These are phyloP conservation scores for Hypotaenidia philippensis DNA, from an alignment of 2,797 vertebrate genomes.

Conservation along the genomic window DNA sequence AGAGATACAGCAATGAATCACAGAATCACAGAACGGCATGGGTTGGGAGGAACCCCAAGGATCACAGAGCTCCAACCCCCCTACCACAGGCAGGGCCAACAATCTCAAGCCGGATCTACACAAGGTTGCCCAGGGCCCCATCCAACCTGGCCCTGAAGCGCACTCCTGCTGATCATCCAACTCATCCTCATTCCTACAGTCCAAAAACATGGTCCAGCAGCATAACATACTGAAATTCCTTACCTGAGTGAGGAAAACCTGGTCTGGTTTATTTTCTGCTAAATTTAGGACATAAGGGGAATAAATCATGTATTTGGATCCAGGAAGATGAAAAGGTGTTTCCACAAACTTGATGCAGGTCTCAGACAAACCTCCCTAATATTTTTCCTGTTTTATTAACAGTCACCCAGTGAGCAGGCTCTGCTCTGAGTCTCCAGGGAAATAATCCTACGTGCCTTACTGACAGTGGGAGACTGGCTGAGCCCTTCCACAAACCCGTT, in stretches of 20 bases:
- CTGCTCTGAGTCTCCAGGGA: neutral
- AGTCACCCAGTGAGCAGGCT: neutral
- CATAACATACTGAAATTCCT: neutral
- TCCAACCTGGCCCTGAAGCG: no score
- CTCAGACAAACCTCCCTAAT: neutral
- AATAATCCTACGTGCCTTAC: conserved; percentile 11
- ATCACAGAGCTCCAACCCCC: no score
- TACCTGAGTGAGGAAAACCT: neutral
- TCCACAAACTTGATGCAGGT: conserved; percentile 48
- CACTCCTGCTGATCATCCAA: neutral
- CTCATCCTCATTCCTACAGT: neutral
- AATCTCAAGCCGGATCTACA: no score
- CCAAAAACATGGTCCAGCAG: neutral
- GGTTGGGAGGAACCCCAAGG: no score
- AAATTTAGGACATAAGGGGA: neutral
- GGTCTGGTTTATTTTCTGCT: neutral
- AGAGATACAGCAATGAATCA: neutral
- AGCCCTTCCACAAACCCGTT: neutral
- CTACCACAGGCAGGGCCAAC: no score
- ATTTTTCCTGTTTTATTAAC: neutral
- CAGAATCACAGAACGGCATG: no score
- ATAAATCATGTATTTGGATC: neutral
- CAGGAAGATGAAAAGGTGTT: neutral
- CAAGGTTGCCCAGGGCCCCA: no score
- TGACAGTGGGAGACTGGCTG: neutral